Base-by-base conservation (phyloP, 1,140 invertebrate species). In the Cryptotermes secundus region DNA sequence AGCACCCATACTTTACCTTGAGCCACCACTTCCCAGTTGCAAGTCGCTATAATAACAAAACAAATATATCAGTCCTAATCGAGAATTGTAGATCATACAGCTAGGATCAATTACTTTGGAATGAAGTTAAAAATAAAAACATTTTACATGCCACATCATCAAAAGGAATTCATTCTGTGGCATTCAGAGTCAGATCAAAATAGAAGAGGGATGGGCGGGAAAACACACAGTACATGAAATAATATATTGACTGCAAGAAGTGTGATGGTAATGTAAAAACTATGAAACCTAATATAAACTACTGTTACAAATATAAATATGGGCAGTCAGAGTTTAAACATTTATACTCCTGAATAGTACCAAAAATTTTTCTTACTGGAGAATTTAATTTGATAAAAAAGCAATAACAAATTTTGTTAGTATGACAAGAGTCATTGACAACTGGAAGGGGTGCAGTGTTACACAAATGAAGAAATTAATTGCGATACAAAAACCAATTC, bases 21-120 rank as follows among this genome's bases (percentile, higher is more conserved):
- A 91, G 89, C 90, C 90, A 91, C 90, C 91, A 91, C 88, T 92
- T 93, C 88, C 92, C 91, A 87, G 90, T 89, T 88, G 90, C 89
- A 90, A 92, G 90, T 88, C 90, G 92, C 92, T 93, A 93, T 87
- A 92, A 92, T 89, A 90, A 88, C 90, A 89, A 90, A 88, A 90
- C 88, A 88, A 83, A 88, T 49, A 86, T 38, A 80, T 85, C 85
- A 85, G 83, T 85, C 83, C 83, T 84, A 85, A 83, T 38, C 80
- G 81, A 85, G 79, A 45, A 84, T 49, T 38, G 81, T 34, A 38
- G 45, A 45, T 45, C 31, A 19, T 45, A 82, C 81, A 82, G 81
- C 35, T 82, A 82, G 45, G 53, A 82, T 65, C n/a, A 59, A 65
- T 65, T 72, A 19, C 59, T 83, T 81, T 38, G 24, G n/a, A 42